A percentile compares a stretch with the other conserved stretches of the same genome.
These are phyloP conservation scores for Pheosia tremula DNA, from an alignment of 2,888 invertebrate genomes.

Conservation along the genomic window DNA sequence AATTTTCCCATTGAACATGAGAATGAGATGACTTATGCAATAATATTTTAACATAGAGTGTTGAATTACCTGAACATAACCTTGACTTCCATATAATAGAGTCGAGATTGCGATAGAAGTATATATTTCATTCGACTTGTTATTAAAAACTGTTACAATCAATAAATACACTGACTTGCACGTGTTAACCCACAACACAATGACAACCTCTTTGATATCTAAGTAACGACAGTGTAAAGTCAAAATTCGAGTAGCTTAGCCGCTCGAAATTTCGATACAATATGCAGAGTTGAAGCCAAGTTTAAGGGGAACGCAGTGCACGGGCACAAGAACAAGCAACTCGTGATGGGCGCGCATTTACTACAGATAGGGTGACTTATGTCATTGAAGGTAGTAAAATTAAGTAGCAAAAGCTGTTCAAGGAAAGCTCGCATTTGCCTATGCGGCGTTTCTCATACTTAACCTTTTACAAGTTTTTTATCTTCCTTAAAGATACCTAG, in stretches of 20 bases:
- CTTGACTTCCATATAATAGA: background rate
- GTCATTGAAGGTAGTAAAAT: constrained; percentile 23
- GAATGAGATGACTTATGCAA: constrained; percentile 4
- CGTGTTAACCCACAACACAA: background rate
- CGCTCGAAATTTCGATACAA: background rate
- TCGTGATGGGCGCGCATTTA: constrained; percentile 13
- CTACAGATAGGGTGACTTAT: constrained; percentile 31
- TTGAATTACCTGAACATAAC: background rate
- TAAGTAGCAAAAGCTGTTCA: background rate
- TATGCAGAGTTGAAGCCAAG: constrained; percentile 4
- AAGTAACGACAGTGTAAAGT: background rate
- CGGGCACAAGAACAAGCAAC: constrained; percentile 31
- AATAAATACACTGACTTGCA: background rate
- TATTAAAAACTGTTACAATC: background rate
- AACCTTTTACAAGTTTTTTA: no score
- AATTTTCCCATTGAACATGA: constrained; percentile 3
- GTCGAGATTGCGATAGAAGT: background rate
- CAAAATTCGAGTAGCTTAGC: background rate
- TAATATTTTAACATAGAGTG: background rate
- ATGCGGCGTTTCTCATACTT: background rate
- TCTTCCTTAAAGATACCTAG: no score
- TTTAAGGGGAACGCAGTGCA: constrained; percentile 39
- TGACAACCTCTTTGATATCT: background rate
- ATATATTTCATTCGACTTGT: background rate
- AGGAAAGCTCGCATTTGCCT: background rate